Base-by-base conservation (phyloP, 2,888 invertebrate genomes). In the Escarpia spicata region DNA sequence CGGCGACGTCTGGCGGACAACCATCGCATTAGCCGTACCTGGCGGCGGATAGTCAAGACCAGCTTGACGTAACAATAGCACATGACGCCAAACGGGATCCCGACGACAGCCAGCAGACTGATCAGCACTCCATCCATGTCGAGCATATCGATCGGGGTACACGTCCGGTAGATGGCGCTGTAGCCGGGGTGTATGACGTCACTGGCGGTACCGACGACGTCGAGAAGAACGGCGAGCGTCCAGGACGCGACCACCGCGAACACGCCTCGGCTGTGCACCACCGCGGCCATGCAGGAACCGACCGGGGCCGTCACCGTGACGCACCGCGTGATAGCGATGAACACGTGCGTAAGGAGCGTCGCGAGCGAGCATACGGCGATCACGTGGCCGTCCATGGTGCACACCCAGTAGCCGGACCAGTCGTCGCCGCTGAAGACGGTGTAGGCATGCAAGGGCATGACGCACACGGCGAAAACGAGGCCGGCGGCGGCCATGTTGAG, bases 81-180 rank as follows among this genome's bases (percentile, higher is more conserved):
- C 60, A 92, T 92, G 89, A 92, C 43, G 75, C 2, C 92, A 31
- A 60, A 92, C 15, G 31, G 60, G 89, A 37, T 37, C 15, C 37
- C 75, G 92, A 92, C 60, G 89, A 92, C 37, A 31, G n/a, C 31
- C 60, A 52, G 12, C 19, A 58, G 60, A 37, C 60, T 75, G 37
- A 92, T 75, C 52, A 92, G 60, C n/a, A 92, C 37, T 15, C 37
- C 89, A 19, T 60, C n/a, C 60, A 92, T 31, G 37, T n/a, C 19
- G 15, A 31, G 37, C 92, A 92, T 92, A 52, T 92, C 31, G 92
- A 92, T 75, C 37, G 92, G 92, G 37, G 92, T 92, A n/a, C 92
- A 92, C 75, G 60, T 37, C 31, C 37, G 31, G 75, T 92, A 92
- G 43, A 92, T 37, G 75, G 60, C 60, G 75, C 60, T 75, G 92